Evolutionary conservation across 2,113 vertebrate genomes (phyloP), one percentile per base, ranked within the genome.

Genomic region (Sinocyclocheilus rhinocerous): DNA sequence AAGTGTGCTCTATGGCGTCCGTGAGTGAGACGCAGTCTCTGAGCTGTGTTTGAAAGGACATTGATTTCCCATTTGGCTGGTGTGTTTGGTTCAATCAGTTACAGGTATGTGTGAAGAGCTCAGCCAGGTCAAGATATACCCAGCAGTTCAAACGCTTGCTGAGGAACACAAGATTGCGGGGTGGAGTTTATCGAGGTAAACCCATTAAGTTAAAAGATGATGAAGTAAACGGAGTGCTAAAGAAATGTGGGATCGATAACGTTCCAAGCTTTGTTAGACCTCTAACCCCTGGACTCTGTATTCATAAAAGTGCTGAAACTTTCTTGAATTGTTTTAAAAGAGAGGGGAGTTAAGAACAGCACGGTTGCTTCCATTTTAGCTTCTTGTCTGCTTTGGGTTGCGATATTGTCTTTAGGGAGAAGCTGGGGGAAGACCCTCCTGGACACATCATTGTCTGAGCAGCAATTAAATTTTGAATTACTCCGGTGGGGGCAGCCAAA

Each of bases 1-100:
- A 85, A 89, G 86, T 85, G 83, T 87, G 50, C 70, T 55, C 57
- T 42, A 87, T 85, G 86, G 86, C 86, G 65, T 89, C 83, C 24
- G 85, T 87, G 83, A 73, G 83, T 85, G 67, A 85, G 75, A 88
- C 83, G 78, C 29, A 57, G 82, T 82, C 82, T 75, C 75, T 76
- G 50, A 73, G 69, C 69, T 26, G 65, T 50, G 85, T 88, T 86
- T 87, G 85, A 77, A 48, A 79, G 83, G 65, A 81, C 82, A 91
- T 91, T 91, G 90, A 91, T 91, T 91, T 90, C 88, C 52, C 90
- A 91, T 91, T 91, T 88, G 88, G 57, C 73, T 88, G 80, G 87
- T 80, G 83, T 79, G 84, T 86, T 80, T 81, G 88, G 75, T 87
- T 90, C 87, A 90, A 89, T 90, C 89, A 90, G 89, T 91, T 89